Evolutionary conservation across 2,888 invertebrate genomes (phyloP).

Genomic region (Ophioninae sp.): DNA sequence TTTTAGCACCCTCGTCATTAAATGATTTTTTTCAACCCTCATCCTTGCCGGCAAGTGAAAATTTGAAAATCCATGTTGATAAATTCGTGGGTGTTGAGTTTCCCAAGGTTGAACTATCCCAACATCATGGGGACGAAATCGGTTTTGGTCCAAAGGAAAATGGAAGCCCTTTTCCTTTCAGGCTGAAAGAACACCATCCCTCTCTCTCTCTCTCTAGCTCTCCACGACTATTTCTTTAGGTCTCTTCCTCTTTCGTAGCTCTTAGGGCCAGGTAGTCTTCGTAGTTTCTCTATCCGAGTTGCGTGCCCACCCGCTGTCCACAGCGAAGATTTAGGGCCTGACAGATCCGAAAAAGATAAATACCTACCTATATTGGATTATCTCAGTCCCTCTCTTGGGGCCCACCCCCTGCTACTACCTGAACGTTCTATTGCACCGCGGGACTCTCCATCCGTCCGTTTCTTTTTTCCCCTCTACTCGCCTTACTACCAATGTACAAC

Average conservation of each 20-base stretch:
- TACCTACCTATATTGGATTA: conserved; percentile 69
- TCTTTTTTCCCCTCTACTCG: background rate
- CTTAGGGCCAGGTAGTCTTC: conserved; percentile 28
- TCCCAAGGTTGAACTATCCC: conserved; percentile 20
- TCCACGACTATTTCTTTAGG: background rate
- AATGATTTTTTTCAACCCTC: no score
- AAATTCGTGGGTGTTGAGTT: conserved; percentile 11
- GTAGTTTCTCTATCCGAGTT: conserved; percentile 44
- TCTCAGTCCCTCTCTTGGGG: conserved; percentile 59
- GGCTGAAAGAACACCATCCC: background rate
- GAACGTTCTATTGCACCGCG: conserved; percentile 58
- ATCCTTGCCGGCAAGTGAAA: background rate
- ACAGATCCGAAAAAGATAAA: conserved; percentile 69
- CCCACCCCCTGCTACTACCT: conserved; percentile 66
- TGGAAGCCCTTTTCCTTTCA: background rate
- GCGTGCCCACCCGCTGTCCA: conserved; percentile 65
- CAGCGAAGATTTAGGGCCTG: conserved; percentile 66
- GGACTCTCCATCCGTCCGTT: conserved; percentile 39
- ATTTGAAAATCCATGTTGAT: background rate
- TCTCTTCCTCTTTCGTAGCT: conserved; percentile 1
- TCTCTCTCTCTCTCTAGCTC: background rate
- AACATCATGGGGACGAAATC: background rate
- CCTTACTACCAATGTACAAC: conserved; percentile 11
- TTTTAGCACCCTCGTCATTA: no score
- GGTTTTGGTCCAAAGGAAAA: conserved; percentile 1